Base-by-base conservation (phyloP, 2,113 vertebrate species). In the Stegastes partitus region DNA sequence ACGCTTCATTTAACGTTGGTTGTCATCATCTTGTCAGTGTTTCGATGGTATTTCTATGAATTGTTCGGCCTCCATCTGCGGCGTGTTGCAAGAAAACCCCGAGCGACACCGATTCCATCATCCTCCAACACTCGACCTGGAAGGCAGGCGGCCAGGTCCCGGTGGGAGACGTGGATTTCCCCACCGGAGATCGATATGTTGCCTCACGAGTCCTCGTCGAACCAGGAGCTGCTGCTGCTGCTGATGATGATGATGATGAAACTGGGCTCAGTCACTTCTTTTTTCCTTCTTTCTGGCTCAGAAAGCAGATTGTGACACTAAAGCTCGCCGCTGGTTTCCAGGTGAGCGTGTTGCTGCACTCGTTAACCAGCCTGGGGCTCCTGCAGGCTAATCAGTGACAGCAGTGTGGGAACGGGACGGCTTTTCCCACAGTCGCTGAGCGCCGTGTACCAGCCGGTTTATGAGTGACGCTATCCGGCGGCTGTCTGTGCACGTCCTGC, bases 331-430 rank as follows among this genome's bases (percentile, higher is more conserved):
- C 1, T 51, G 58, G 1, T 51, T 83, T 73, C 37, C 54, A 57
- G 68, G 63, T 81, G 71, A 78, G 74, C 63, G 74, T 66, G 78
- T 75, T 82, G 78, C 58, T 70, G 59, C 54, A 73, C 47, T 73
- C 11, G 68, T 82, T 86, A 80, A 83, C 81, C 21, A 19, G 76
- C 86, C 86, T 74, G 21, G 22, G 82, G 84, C 84, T 77, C 68
- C 89, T 26, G 71, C 71, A 34, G 74, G 81, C 76, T 91, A 94
- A 93, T 93, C 77, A 92, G 86, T 89, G 74, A 90, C 89, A 81
- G 77, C 72, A 81, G 68, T 57, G 89, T 93, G 89, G 84, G 90
- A 93, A 92, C 77, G 5, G 14, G 42, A 62, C 62, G 10, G 6
- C 65, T 67, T 85, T 87, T 88, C 86, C 86, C 91, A 83, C 44